Base-by-base conservation (phyloP, 2,888 invertebrate genomes). In the Colostygia pectinataria region DNA sequence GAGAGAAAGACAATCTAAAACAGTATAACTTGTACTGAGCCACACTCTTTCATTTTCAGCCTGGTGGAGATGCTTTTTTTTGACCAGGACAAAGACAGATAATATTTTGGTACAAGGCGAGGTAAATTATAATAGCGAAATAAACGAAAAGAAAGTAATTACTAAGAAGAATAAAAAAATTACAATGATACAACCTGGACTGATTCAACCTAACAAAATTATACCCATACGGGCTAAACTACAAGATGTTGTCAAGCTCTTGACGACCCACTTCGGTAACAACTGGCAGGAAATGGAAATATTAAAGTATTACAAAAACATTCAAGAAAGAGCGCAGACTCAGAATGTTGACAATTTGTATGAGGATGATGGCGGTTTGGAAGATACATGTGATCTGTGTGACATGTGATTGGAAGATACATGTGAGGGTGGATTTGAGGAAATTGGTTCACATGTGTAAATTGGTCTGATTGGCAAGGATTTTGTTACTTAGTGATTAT, bases 91-190 rank as follows among this genome's bases (percentile, higher is more conserved):
- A 8, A 58, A 51, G 34, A 53, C 53, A 31, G 42, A 48, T 25
- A 58, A 55, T 51, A 18, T 55, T 32, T 51, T 51, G 4, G 55
- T 58, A 4, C 55, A 53, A 36, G 58, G 55, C 9, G 53, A 54
- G 39, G 37, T 40, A 12, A 28, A 32, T 14, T 59, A 55, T 38
- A 48, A 36, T 34, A 28, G 15, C 14, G 52, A 53, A 44, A 25
- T 38, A 13, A 44, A 47, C 20, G 24, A 14, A 38, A 46, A 52
- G 8, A 52, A 41, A 42, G 25, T 33, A n/a, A 42, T 53, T 28
- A 47, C 50, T 8, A 44, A 51, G 31, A 53, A 53, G 33, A 56
- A 56, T 28, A 44, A 52, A 49, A 52, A 52, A 40, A 40, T 38
- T 10, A 37, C 29, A 5, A 47, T 51, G 55, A 51, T 55, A 32